Evolutionary conservation across 2,888 invertebrate genomes (phyloP).

Genomic region (Leptopilina syphax): DNA sequence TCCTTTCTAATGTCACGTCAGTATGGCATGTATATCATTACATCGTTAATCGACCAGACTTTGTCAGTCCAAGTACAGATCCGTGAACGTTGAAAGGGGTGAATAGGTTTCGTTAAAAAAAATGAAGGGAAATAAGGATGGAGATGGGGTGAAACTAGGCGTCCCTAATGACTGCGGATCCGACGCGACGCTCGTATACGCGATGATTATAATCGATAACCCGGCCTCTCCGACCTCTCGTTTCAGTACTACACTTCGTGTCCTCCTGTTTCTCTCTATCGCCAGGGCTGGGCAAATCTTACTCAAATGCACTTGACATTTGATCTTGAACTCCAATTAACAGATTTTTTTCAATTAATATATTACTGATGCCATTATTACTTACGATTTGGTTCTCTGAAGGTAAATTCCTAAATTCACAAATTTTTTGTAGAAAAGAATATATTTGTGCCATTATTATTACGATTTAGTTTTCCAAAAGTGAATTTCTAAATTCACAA

Average conservation of each 20-base stretch:
- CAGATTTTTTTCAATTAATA: too few species aligned
- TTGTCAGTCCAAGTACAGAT: constrained; percentile 18
- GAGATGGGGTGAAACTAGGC: constrained; percentile 66
- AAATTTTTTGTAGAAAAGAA: too few species aligned
- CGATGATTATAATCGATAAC: constrained; percentile 74
- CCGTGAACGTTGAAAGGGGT: constrained; percentile 14
- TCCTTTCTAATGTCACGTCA: not conserved
- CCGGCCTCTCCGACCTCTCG: constrained; percentile 56
- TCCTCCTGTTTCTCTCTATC: constrained; percentile 33
- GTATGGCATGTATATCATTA: constrained; percentile 7
- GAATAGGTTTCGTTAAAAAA: constrained; percentile 19
- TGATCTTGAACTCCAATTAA: not conserved
- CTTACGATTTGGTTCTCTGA: not conserved
- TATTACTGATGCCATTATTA: too few species aligned
- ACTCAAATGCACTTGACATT: constrained; percentile 7
- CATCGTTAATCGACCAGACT: not conserved
- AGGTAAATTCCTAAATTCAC: too few species aligned
- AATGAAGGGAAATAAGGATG: constrained; percentile 56
- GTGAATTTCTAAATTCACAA: too few species aligned
- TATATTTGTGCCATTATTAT: not conserved
- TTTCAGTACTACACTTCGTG: constrained; percentile 32
- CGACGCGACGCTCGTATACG: constrained; percentile 63
- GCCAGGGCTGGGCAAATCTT: constrained; percentile 17
- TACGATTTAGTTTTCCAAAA: not conserved
- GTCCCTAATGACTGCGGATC: constrained; percentile 71